Conservation (phyloP, 1,140 invertebrate species). For the Cyclargus thomasi region DNA sequence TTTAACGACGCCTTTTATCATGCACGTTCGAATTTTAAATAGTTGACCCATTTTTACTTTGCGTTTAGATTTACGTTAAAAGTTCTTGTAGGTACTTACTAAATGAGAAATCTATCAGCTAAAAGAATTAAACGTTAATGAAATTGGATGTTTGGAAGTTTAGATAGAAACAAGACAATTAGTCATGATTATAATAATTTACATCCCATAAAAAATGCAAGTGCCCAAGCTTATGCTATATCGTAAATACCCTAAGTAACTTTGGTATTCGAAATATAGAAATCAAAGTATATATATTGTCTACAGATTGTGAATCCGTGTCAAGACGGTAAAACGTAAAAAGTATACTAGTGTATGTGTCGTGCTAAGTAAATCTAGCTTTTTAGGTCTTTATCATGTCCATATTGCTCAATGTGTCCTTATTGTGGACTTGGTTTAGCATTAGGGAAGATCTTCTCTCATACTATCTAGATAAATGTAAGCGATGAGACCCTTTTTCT, state of each 20-base stretch:
- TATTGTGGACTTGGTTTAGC: slow-evolving; percentile 57
- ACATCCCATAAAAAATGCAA: no score
- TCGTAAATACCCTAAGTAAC: background rate
- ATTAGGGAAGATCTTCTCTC: slow-evolving; percentile 54
- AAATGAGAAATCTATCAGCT: background rate
- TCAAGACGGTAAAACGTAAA: background rate
- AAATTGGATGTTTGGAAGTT: no score
- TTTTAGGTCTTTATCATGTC: slow-evolving; percentile 58
- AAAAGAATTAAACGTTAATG: background rate
- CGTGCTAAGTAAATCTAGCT: slow-evolving; percentile 39
- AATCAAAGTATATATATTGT: background rate
- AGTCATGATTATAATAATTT: no score
- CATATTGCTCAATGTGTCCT: slow-evolving; percentile 69
- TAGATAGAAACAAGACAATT: no score
- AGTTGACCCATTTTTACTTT: slow-evolving; percentile 5
- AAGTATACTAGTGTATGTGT: slow-evolving; percentile 11
- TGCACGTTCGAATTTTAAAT: slow-evolving; percentile 3
- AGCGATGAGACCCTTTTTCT: slow-evolving; percentile 46
- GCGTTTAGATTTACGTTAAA: background rate
- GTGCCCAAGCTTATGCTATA: background rate
- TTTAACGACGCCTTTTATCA: slow-evolving; percentile 3
- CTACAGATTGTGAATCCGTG: background rate
- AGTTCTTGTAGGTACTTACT: no score
- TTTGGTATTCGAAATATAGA: background rate
- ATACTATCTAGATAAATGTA: slow-evolving; percentile 13